phyloP scores from a whole-genome alignment of 2,888 invertebrate species.

The Chaitophorus viminalis region DNA sequence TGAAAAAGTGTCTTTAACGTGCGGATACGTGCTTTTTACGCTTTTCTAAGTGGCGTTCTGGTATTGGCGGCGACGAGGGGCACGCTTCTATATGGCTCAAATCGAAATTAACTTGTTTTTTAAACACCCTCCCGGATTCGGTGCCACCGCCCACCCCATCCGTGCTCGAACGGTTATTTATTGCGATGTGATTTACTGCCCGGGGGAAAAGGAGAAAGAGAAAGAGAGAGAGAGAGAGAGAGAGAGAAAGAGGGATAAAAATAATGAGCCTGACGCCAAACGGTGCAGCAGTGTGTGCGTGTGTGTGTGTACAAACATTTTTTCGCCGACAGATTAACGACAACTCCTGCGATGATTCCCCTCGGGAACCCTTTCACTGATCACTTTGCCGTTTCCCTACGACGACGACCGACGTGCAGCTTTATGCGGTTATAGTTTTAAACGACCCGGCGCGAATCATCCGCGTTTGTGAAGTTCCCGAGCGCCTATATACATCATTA shows the following conservation, averaged over 20 bases:
- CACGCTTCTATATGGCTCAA: slow-evolving; percentile 35
- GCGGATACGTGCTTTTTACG: slow-evolving; percentile 51
- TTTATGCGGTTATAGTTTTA: slow-evolving; percentile 2
- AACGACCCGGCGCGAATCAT: not conserved
- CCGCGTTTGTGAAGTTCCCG: not conserved
- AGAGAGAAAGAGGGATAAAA: not conserved
- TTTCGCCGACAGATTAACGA: slow-evolving; percentile 57
- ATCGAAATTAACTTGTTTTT: slow-evolving; percentile 61
- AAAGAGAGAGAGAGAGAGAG: too few species aligned
- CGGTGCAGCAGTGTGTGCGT: too few species aligned
- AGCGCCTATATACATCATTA: not conserved
- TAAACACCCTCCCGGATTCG: not conserved
- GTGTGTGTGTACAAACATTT: slow-evolving; percentile 43
- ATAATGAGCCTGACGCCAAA: slow-evolving; percentile 7
- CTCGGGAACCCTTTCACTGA: slow-evolving; percentile 54
- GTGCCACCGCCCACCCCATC: not conserved
- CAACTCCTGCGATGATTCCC: slow-evolving; percentile 28
- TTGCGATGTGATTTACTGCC: slow-evolving; percentile 54
- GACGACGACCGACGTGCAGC: not conserved
- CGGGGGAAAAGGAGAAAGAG: not conserved
- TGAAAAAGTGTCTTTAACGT: slow-evolving; percentile 59
- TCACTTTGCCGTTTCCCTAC: slow-evolving; percentile 6
- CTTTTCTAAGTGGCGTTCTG: slow-evolving; percentile 16
- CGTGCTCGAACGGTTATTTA: slow-evolving; percentile 38
- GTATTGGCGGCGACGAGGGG: not conserved